phyloP scores from a whole-genome alignment of 2,888 invertebrate species.

The Ariolimax columbianus region DNA sequence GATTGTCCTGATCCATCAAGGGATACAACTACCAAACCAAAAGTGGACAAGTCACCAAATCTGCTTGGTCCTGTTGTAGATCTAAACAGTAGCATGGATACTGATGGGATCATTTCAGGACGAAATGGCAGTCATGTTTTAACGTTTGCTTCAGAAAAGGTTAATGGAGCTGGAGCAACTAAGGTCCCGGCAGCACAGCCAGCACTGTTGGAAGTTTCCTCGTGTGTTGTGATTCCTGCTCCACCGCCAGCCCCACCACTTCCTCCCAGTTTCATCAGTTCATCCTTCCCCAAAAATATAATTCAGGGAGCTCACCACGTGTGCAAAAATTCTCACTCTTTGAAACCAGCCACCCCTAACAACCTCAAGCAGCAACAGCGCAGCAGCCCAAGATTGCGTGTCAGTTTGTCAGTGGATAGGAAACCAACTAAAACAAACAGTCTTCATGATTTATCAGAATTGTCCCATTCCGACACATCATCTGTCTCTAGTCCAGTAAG shows the following conservation, averaged over 20 bases:
- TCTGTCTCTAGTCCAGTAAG: slow-evolving; percentile 31
- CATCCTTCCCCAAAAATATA: not conserved
- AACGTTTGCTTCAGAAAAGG: not conserved
- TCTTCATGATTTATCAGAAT: slow-evolving; percentile 15
- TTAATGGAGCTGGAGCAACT: not conserved
- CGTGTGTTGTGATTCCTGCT: slow-evolving; percentile 43
- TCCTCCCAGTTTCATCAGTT: slow-evolving; percentile 28
- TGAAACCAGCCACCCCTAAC: not conserved
- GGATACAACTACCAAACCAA: not conserved
- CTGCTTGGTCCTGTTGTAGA: not conserved
- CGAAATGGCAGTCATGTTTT: not conserved
- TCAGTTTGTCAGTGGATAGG: not conserved
- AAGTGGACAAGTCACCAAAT: not conserved
- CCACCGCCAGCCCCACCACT: slow-evolving; percentile 63
- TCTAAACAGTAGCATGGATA: not conserved
- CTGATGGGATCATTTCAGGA: not conserved
- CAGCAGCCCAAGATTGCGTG: slow-evolving; percentile 6
- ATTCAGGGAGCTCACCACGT: not conserved
- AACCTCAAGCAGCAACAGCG: not conserved
- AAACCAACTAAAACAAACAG: slow-evolving; percentile 11
- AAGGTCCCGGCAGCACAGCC: not conserved
- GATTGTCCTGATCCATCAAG: not conserved
- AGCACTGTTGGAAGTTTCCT: not conserved
- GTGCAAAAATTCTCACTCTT: not conserved
- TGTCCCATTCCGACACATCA: not conserved